A percentile compares a stretch with the other conserved stretches of the same genome.
phyloP scores from a whole-genome alignment of 2,888 invertebrate genomes.

The Melinopterus prodromus region DNA sequence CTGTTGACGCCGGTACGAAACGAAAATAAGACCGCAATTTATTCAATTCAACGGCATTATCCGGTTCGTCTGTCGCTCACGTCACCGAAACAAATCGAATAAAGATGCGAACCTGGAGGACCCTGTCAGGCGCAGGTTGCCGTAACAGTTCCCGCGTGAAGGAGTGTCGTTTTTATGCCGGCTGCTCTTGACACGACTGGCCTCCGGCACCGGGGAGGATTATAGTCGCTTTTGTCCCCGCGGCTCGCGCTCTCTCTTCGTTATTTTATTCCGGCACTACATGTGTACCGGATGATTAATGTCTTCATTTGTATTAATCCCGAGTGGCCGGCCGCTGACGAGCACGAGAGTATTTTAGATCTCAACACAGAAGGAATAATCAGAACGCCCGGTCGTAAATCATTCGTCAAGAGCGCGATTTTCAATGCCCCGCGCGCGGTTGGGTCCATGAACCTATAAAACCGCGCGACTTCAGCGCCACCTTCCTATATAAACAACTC shows the following conservation, averaged over 20 bases:
- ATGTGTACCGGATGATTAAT: slow-evolving; percentile 4
- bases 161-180: neutral
- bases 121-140: neutral
- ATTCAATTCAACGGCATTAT: neutral
- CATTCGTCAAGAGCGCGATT: neutral
- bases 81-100: slow-evolving; percentile 4
- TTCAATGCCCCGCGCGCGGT: neutral
- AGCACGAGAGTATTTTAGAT: neutral
- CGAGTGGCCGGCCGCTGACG: slow-evolving; percentile 4
- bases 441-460: slow-evolving; percentile 4
- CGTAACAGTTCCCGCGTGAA: neutral
- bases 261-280: neutral
- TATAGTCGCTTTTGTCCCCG: neutral
- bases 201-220: neutral
- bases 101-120: slow-evolving; percentile 4
- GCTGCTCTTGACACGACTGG: neutral
- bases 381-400: neutral
- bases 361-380: slow-evolving; percentile 4
- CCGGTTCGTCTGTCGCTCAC: neutral
- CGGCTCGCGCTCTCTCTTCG: neutral
- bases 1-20: neutral
- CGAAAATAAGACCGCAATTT: neutral
- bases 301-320: slow-evolving; percentile 4
- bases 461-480: neutral
- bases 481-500: neutral